Evolutionary conservation across 2,888 invertebrate genomes (phyloP), one percentile per base, ranked within the genome.

Genomic region (Limnephilus auricula): DNA sequence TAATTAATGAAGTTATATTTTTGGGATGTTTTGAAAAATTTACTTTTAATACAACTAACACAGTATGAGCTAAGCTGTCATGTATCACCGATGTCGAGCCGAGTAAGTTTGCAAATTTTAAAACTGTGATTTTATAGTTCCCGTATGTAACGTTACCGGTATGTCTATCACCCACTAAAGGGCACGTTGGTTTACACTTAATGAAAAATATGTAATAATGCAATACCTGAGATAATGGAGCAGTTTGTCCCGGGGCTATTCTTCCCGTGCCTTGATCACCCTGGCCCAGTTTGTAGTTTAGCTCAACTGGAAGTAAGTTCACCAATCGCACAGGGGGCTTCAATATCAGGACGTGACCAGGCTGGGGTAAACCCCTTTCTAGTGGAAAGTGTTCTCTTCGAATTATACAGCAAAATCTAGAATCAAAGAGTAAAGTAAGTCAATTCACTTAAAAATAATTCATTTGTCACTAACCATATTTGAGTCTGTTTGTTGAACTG

Each of bases 241-340:
- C 94, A 18, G 96, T 95, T 93, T 96, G 94, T 0, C 96, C 96
- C 40, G 94, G 94, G 31, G 93, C 65, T 37, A 93, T 91, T 50
- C 93, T 94, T 96, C 94, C 25, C 89, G 92, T 89, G 90, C 93
- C 34, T 94, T 93, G 92, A 90, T 90, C 84, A 93, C 93, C 91
- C n/a, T 91, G 90, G 31, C 80, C 89, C 40, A 94, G 94, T 94
- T 96, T 96, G 94, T 96, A 98, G 90, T 96, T 95, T 92, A 98
- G 94, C 95, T 98, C 98, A 93, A 97, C 96, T 0, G 99, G 99
- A 89, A 99, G 96, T 92, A 99, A 96, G 96, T 99, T 99, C 93
- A 97, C 97, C 5, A 99, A 94, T 30, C 98, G 96, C 31, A 99
- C 96, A 0, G 99, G 98, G 40, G 99, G 98, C 93, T 98, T 95